phyloP scores from a whole-genome alignment of 2,113 vertebrate genomes.

The Pseudolaguvia tuberculata region DNA sequence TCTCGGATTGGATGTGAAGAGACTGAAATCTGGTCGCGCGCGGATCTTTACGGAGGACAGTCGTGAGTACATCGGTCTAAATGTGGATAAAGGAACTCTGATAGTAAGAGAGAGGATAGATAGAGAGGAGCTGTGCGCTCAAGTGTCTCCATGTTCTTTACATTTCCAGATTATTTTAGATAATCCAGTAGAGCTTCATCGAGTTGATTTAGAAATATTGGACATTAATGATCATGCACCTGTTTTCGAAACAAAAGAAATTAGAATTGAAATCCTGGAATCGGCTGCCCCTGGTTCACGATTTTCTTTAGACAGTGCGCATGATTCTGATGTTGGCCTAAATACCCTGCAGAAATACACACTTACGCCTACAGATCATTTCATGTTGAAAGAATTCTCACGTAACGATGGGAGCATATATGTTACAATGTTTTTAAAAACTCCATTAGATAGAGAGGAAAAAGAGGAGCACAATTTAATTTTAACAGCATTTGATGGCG shows the following conservation, averaged over 20 bases:
- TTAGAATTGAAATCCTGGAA: conserved; percentile 62
- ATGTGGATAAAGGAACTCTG: conserved; percentile 64
- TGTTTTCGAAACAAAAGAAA: conserved; percentile 27
- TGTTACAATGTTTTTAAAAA: conserved; percentile 66
- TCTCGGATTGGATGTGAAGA: conserved; percentile 54
- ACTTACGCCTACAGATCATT: conserved; percentile 60
- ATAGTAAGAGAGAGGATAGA: conserved; percentile 67
- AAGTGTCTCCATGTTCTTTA: conserved; percentile 63
- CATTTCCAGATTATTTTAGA: conserved; percentile 69
- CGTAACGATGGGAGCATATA: conserved; percentile 63
- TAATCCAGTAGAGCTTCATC: conserved; percentile 67
- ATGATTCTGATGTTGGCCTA: conserved; percentile 66
- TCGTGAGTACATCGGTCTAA: conserved; percentile 74
- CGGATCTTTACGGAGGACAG: conserved; percentile 72
- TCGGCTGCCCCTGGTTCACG: conserved; percentile 55
- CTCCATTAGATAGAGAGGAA: conserved; percentile 57
- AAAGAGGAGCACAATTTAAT: conserved; percentile 44
- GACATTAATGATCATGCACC: conserved; percentile 56
- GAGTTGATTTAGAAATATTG: conserved; percentile 64
- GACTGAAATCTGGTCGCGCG: conserved; percentile 55
- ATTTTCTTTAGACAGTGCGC: conserved; percentile 63
- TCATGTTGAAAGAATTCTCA: conserved; percentile 63
- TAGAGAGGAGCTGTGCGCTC: conserved; percentile 63
- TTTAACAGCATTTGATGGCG: conserved; percentile 57
- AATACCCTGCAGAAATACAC: conserved; percentile 68